These are phyloP conservation scores for Helogale parvula DNA, from an alignment of 2,113 vertebrate genomes.

Conservation along the genomic window DNA sequence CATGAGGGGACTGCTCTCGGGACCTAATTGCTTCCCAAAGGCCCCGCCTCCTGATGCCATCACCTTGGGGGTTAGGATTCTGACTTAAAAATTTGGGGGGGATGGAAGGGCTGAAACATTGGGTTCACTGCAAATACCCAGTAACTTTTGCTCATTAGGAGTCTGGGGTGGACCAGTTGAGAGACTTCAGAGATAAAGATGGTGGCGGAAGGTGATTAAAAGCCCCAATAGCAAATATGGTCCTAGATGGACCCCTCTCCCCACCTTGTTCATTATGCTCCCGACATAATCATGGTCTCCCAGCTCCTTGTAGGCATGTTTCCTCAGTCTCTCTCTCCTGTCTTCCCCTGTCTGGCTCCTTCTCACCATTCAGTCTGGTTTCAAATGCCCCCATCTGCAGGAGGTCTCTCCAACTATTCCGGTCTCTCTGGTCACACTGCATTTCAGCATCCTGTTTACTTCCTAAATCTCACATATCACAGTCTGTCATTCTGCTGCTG, in stretches of 20 bases:
- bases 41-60: background rate
- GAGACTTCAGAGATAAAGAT: background rate
- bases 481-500: background rate
- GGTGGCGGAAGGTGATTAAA: background rate
- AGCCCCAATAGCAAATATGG: background rate
- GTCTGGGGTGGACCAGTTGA: background rate
- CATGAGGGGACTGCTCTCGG: background rate
- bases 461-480: fast-evolving
- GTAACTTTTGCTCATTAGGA: background rate
- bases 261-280: background rate
- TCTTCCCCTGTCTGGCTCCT: background rate
- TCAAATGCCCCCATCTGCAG: fast-evolving
- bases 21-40: background rate
- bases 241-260: too few relatives aligned
- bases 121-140: too few relatives aligned
- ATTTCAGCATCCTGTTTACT: background rate
- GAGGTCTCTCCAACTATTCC: fast-evolving
- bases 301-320: background rate
- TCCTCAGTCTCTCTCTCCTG: background rate
- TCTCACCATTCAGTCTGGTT: background rate
- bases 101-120: background rate
- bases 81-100: background rate
- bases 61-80: background rate
- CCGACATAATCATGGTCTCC: fast-evolving
- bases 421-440: background rate